Evolutionary conservation across 2,797 vertebrate genomes (phyloP).

Genomic region (Salarias fasciatus): DNA sequence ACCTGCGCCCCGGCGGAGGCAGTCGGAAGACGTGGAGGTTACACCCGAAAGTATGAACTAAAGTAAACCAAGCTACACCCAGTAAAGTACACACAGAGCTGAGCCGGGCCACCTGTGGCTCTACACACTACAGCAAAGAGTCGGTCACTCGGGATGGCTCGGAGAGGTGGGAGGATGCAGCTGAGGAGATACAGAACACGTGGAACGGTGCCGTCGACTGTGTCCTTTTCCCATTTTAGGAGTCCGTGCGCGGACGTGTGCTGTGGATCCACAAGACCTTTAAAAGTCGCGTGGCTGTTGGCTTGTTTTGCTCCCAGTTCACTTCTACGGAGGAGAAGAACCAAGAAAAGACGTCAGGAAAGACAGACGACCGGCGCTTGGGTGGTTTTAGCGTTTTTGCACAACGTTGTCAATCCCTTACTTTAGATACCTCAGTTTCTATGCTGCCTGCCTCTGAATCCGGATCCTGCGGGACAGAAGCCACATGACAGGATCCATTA

Average conservation of each 20-base stretch:
- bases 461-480: slow-evolving; percentile 56
- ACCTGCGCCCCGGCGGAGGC: background rate
- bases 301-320: slow-evolving; percentile 39
- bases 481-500: slow-evolving; percentile 24
- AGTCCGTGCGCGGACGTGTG: slow-evolving; percentile 25
- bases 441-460: slow-evolving; percentile 57
- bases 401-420: slow-evolving; percentile 12
- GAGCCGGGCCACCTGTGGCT: slow-evolving; percentile 1
- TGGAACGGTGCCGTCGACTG: background rate
- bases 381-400: background rate
- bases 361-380: background rate
- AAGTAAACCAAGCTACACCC: slow-evolving; percentile 52
- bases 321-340: slow-evolving; percentile 55
- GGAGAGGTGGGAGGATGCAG: background rate
- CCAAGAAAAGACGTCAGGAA: slow-evolving; percentile 3
- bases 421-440: slow-evolving; percentile 46
- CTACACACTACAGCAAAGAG: slow-evolving; percentile 6
- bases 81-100: slow-evolving; percentile 40
- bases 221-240: slow-evolving; percentile 1
- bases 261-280: slow-evolving; percentile 17
- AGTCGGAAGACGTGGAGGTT: slow-evolving; percentile 12
- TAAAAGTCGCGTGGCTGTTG: slow-evolving; percentile 14
- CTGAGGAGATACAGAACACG: background rate
- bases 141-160: slow-evolving; percentile 16
- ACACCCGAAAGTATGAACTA: slow-evolving; percentile 41